Base-by-base conservation (phyloP, 2,113 vertebrate species). In the Ploceus nigricollis region DNA sequence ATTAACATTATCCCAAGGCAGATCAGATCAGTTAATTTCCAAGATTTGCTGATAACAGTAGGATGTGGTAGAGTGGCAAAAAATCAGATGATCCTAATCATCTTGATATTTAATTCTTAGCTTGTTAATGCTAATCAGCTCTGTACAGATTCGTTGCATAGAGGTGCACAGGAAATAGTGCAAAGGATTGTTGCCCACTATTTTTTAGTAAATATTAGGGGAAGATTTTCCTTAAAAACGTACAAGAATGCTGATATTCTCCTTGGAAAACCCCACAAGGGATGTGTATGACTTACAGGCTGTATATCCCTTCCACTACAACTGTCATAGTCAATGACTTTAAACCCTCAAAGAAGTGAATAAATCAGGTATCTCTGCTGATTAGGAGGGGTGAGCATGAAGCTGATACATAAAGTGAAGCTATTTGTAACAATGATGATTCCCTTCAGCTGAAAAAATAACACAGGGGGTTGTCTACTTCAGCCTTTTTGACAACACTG, bases 21-120 rank as follows among this genome's bases (percentile, higher is more conserved):
- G 90, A 87, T 94, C 57, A 91, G 58, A 68, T 45, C 82, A 93
- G 27, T 82, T 93, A 92, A 64, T 84, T 94, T 93, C 50, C 25
- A 92, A 60, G 17, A 93, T 95, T 82, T 96, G 23, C 79, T 97
- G 89, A 92, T 97, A 89, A 95, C 28, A 88, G 75, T 78, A 95
- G 15, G 13, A n/a, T 65, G 42, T 97, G 51, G 25, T 87, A 90
- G 51, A 89, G 27, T 90, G 70, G 44, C 69, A 96, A 89, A 61
- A 92, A 93, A 93, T 90, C 54, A 96, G 89, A 86, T 82, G 27
- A 94, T 84, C 84, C 15, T 93, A 95, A 96, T 90, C 27, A 90
- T 82, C 84, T 92, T 96, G 87, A 83, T 61, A 69, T 75, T 79
- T 88, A 89, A 94, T 95, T 94, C 33, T 95, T 91, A 86, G 42